These are phyloP conservation scores for Drepana arcuata DNA, from an alignment of 1,140 invertebrate genomes.

Conservation along the genomic window DNA sequence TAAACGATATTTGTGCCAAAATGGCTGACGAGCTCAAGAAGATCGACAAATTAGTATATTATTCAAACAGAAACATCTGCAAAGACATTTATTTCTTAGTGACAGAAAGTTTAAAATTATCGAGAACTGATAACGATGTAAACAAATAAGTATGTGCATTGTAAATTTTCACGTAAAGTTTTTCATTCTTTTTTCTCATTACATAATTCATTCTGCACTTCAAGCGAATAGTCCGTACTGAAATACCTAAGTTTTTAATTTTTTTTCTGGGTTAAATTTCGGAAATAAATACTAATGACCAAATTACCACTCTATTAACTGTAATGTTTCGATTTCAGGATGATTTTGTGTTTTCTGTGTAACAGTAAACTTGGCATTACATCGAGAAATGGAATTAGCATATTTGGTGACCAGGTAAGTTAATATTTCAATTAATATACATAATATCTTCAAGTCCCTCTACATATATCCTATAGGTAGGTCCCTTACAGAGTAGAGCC, in stretches of 20 bases:
- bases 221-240: slow-evolving; percentile 32
- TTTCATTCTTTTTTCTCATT: slow-evolving; percentile 6
- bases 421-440: too few relatives aligned
- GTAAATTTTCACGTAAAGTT: slow-evolving; percentile 16
- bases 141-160: too few relatives aligned
- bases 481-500: too few relatives aligned
- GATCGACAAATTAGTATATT: too few relatives aligned
- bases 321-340: slow-evolving; percentile 18
- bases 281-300: slow-evolving; percentile 4
- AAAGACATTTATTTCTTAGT: too few relatives aligned
- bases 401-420: slow-evolving; percentile 38
- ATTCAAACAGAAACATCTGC: too few relatives aligned
- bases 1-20: too few relatives aligned
- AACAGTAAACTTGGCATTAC: slow-evolving; percentile 18
- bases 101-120: too few relatives aligned
- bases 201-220: slow-evolving; percentile 4
- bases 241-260: slow-evolving; percentile 4
- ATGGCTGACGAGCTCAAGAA: too few relatives aligned
- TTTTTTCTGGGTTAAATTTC: slow-evolving; percentile 30
- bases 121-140: too few relatives aligned
- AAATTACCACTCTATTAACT: background rate
- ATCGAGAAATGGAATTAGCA: slow-evolving; percentile 20
- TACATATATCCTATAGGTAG: too few relatives aligned
- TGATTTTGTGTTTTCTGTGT: slow-evolving; percentile 32
- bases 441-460: too few relatives aligned